Base-by-base conservation (phyloP, 2,888 invertebrate species). In the Agrochola circellaris region DNA sequence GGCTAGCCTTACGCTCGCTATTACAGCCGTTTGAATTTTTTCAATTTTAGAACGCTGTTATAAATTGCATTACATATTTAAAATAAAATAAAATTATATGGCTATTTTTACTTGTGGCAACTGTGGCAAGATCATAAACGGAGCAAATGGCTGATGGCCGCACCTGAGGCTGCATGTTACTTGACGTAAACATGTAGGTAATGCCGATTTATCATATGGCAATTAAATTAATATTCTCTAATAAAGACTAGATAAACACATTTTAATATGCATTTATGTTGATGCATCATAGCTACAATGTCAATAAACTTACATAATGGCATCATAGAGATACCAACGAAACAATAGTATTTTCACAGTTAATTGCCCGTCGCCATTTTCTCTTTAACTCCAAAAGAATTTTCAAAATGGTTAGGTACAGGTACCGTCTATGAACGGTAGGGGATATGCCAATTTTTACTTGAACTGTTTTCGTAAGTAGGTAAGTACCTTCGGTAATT, bases 21-120 rank as follows among this genome's bases (percentile, higher is more conserved):
- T 77, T 88, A 86, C 87, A 89, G 87, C 91, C 91, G 93, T 93
- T 92, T 90, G 85, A 86, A 85, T 84, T 92, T 92, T 89, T 89
- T 87, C 84, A 87, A 88, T 90, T 90, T 78, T 73, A 72, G 72
- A 75, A 87, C n/a, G 54, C 23, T 4, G 9, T 48, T 54, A 34
- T 62, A 66, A 66, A 74, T 72, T 79, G 51, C 17, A 9, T 48
- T 34, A 7, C 66, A 67, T 42, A 79, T 38, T 6, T 1, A 42
- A 42, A 9, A 38, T 38, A 30, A 42, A 48, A 45, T 69, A 69
- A 30, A 42, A 48, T 51, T 69, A 69, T 34, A 65, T 20, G 30
- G 9, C 1, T 23, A 58, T 73, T 83, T 86, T 61, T 72, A 26
- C 11, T 42, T 60, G 38, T 51, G 45, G n/a, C 34, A 51, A 45